Percentiles rank a stretch among this genome's conserved stretches.
These are phyloP conservation scores for Petrocephalus microphthalmus DNA, from an alignment of 2,113 vertebrate species.

Conservation along the genomic window DNA sequence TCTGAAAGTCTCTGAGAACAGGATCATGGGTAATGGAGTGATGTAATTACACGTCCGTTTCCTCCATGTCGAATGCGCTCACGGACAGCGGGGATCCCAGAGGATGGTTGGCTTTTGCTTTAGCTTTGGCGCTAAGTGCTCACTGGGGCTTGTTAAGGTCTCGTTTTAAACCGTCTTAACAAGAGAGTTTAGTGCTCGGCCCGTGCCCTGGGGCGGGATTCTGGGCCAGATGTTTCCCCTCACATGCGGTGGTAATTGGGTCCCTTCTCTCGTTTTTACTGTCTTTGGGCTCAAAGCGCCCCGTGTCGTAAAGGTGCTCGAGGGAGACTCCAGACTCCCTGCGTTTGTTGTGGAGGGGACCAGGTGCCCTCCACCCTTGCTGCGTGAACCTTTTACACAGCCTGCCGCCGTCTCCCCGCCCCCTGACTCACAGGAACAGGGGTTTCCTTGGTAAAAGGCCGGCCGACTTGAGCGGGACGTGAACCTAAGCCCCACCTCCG, in stretches of 20 bases:
- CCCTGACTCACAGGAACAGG: background rate
- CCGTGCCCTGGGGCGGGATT: background rate
- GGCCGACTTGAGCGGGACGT: background rate
- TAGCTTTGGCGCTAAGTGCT: background rate
- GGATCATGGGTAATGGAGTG: background rate
- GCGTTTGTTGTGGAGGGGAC: background rate
- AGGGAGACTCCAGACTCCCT: background rate
- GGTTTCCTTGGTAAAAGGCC: background rate
- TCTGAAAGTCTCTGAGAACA: background rate
- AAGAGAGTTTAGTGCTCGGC: constrained; percentile 7
- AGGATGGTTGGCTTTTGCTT: constrained; percentile 1
- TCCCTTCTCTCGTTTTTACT: background rate
- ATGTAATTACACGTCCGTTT: background rate
- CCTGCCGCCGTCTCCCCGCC: background rate
- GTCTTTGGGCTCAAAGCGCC: background rate
- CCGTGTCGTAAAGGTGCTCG: constrained; percentile 4
- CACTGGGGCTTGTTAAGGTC: constrained; percentile 16
- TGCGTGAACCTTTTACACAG: background rate
- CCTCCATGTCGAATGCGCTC: background rate
- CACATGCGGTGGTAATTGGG: background rate
- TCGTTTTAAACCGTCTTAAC: background rate
- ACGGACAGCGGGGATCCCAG: background rate
- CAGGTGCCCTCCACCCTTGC: background rate
- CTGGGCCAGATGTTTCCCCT: background rate
- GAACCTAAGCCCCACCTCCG: background rate